phyloP scores from a whole-genome alignment of 2,888 invertebrate genomes.

The Cancer borealis region DNA sequence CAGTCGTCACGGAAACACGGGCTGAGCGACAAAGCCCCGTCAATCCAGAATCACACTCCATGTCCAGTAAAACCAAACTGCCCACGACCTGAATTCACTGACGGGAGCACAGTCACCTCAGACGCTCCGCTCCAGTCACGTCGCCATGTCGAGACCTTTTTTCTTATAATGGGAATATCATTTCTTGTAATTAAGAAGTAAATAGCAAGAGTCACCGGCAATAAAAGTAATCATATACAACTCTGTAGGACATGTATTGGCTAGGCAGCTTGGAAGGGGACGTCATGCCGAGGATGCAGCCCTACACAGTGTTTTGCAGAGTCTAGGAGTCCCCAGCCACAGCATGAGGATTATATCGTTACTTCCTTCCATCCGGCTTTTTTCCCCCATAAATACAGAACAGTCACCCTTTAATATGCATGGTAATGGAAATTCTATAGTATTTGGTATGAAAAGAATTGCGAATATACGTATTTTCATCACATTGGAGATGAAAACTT shows the following conservation, averaged over 20 bases:
- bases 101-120: background rate
- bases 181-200: background rate
- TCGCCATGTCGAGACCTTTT: background rate
- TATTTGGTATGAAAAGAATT: no score
- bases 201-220: background rate
- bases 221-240: background rate
- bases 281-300: background rate
- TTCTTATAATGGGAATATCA: background rate
- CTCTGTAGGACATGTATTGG: background rate
- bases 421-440: no score
- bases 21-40: conserved; percentile 1
- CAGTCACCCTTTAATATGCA: background rate
- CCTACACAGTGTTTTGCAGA: no score
- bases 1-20: background rate
- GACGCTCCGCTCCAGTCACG: conserved; percentile 9
- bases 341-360: no score
- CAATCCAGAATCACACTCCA: background rate
- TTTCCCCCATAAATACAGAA: background rate
- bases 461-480: no score
- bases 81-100: background rate
- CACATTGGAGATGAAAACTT: no score
- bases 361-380: background rate
- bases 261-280: background rate
- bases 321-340: no score
- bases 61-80: conserved; percentile 20